Evolutionary conservation across 2,888 invertebrate genomes (phyloP).

Genomic region (Caenorhabditis sp.): DNA sequence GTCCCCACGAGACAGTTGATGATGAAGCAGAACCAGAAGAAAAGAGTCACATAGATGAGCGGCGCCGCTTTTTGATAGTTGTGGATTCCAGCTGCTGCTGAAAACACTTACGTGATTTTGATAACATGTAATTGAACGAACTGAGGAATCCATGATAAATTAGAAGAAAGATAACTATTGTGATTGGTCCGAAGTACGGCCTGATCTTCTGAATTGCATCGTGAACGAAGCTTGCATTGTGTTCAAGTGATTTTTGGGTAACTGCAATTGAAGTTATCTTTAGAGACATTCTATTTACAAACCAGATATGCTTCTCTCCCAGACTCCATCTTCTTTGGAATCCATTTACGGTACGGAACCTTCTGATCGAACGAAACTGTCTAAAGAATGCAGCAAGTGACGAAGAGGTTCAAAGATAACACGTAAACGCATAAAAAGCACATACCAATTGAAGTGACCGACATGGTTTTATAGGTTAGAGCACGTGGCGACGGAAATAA

Average conservation of each 20-base stretch:
- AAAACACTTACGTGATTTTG: too few relatives aligned
- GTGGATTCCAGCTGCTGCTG: constrained; percentile 59
- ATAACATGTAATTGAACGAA: too few relatives aligned
- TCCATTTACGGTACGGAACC: too few relatives aligned
- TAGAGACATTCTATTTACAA: neutral
- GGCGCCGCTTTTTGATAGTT: constrained; percentile 53
- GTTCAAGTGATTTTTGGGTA: constrained; percentile 19
- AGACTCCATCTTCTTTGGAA: constrained; percentile 15
- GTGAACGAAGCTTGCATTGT: constrained; percentile 19
- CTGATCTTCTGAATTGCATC: neutral
- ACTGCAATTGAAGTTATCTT: constrained; percentile 7
- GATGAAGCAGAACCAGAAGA: constrained; percentile 50
- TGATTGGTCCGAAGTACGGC: constrained; percentile 4
- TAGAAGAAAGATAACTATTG: constrained; percentile 4
- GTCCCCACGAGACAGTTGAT: constrained; percentile 22
- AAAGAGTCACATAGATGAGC: constrained; percentile 46
- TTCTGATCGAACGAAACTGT: neutral
- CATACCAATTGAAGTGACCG: neutral
- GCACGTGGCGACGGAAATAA: constrained; percentile 9
- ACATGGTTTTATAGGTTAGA: constrained; percentile 13
- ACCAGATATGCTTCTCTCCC: constrained; percentile 18
- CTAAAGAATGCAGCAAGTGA: constrained; percentile 1
- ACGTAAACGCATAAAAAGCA: constrained; percentile 6
- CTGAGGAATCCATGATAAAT: constrained; percentile 37
- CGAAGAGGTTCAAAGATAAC: too few relatives aligned